Percentiles rank a stretch among this genome's conserved stretches.
phyloP scores from a whole-genome alignment of 2,888 invertebrate species.

The Ypsolopha scabrella region DNA sequence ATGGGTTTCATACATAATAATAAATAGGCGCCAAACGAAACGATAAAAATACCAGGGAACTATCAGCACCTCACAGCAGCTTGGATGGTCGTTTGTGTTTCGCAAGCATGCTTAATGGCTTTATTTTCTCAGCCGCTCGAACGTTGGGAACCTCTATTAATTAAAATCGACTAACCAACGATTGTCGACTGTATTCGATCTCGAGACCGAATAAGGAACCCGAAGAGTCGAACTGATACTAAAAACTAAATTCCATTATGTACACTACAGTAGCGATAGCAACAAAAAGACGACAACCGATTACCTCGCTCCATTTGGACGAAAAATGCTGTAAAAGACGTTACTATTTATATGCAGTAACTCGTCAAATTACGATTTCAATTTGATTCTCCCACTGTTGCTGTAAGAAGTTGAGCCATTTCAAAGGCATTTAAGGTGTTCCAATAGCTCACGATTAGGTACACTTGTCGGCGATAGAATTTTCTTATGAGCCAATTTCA shows the following conservation, averaged over 20 bases:
- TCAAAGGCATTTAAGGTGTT: not conserved
- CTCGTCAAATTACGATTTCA: slow-evolving; percentile 38
- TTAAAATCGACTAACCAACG: slow-evolving; percentile 22
- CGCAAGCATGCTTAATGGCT: slow-evolving; percentile 48
- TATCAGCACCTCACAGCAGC: not conserved
- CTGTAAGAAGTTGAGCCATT: slow-evolving; percentile 24
- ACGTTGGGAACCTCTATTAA: slow-evolving; percentile 40
- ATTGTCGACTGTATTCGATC: slow-evolving; percentile 30
- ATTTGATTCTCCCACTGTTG: slow-evolving; percentile 20
- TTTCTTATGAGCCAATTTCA: slow-evolving; percentile 7
- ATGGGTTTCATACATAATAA: not conserved
- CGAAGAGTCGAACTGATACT: slow-evolving; percentile 31
- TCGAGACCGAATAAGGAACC: slow-evolving; percentile 37
- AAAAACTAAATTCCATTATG: slow-evolving; percentile 44
- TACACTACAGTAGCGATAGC: slow-evolving; percentile 8
- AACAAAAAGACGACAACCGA: slow-evolving; percentile 1
- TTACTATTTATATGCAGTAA: slow-evolving; percentile 30
- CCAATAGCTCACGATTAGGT: slow-evolving; percentile 9
- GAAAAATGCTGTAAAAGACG: slow-evolving; percentile 33
- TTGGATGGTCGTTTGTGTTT: slow-evolving; percentile 29
- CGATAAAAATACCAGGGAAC: slow-evolving; percentile 14
- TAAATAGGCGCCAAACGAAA: slow-evolving; percentile 20
- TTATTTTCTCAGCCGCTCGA: slow-evolving; percentile 29
- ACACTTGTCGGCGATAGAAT: slow-evolving; percentile 19
- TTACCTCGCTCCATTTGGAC: slow-evolving; percentile 26